These are phyloP conservation scores for Anthopleura sola DNA, from an alignment of 64 coral and sea anemone species.

Conservation along the genomic window DNA sequence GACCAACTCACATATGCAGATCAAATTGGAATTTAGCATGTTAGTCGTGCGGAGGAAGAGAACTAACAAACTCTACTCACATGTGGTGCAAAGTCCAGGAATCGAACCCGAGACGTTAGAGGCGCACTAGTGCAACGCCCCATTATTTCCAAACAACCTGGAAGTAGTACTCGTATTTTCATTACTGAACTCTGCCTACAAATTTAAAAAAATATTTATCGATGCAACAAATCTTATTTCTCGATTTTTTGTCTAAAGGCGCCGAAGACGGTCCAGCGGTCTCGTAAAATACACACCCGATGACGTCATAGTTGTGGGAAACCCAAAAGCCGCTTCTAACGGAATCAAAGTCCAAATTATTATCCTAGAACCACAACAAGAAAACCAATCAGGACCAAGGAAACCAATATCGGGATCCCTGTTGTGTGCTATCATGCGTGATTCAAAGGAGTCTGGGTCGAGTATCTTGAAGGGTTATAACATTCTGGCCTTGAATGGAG, in stretches of 20 bases:
- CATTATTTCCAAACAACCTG: no score
- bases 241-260: not conserved
- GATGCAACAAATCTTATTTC: not conserved
- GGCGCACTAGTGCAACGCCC: no score
- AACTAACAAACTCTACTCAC: no score
- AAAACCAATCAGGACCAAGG: not conserved
- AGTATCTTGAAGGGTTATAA: not conserved
- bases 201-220: no score
- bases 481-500: not conserved
- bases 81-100: no score
- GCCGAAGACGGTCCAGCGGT: not conserved
- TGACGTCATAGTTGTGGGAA: not conserved
- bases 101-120: no score
- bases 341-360: not conserved
- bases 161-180: no score
- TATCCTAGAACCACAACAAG: not conserved
- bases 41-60: no score
- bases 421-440: not conserved
- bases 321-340: not conserved
- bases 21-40: no score
- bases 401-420: slow-evolving; percentile 1
- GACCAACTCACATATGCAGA: no score
- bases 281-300: not conserved
- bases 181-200: no score
- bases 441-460: not conserved